A percentile compares a stretch with the other conserved stretches of the same genome.
Conservation (phyloP, 2,113 vertebrate species). For the Calidris pygmaea region DNA sequence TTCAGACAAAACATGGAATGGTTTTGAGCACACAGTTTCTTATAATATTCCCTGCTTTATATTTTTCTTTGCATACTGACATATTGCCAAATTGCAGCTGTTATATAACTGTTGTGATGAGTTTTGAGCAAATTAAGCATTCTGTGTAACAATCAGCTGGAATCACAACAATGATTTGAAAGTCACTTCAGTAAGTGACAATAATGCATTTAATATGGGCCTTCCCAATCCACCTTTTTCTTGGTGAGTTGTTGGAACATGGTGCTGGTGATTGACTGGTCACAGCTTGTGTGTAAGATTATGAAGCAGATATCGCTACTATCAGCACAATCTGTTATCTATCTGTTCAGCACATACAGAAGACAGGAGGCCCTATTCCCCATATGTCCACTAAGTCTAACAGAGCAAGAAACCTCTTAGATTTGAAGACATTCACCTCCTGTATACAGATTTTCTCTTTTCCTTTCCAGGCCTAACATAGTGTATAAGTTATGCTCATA, state of each 20-base stretch:
- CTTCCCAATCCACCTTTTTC: not conserved
- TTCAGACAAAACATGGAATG: not conserved
- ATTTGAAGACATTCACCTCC: not conserved
- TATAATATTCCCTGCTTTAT: not conserved
- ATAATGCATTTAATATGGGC: not conserved
- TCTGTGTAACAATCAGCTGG: not conserved
- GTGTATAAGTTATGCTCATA: not conserved
- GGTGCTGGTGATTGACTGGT: not conserved
- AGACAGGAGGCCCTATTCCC: not conserved
- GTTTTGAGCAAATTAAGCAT: not conserved
- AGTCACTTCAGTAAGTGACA: not conserved
- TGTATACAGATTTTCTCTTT: not conserved
- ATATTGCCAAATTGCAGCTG: not conserved
- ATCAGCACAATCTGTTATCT: constrained; percentile 16
- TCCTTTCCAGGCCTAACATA: not conserved
- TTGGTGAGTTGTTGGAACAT: not conserved
- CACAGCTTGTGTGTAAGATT: not conserved
- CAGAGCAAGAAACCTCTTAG: not conserved
- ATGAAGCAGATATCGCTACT: not conserved
- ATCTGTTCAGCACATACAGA: not conserved
- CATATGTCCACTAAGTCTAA: constrained; percentile 2
- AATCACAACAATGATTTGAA: not conserved
- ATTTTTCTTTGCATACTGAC: not conserved
- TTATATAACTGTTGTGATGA: not conserved
- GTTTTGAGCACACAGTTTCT: not conserved